phyloP scores from a whole-genome alignment of 2,113 vertebrate species.

The Myiozetetes cayanensis region DNA sequence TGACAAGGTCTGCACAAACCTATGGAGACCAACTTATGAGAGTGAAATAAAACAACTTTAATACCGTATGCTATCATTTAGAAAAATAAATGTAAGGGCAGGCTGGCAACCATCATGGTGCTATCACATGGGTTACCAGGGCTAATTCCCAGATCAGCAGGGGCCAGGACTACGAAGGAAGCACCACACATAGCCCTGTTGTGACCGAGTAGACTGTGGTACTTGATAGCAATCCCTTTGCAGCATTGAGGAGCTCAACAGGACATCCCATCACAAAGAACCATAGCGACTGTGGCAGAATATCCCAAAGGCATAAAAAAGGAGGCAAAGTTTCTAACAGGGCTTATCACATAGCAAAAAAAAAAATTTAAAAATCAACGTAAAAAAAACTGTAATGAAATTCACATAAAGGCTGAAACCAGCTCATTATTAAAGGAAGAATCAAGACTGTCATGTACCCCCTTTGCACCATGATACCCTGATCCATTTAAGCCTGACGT shows the following conservation, averaged over 20 bases:
- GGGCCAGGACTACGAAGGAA: not conserved
- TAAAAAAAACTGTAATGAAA: not conserved
- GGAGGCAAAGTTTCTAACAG: not conserved
- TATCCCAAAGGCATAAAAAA: not conserved
- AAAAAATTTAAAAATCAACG: not conserved
- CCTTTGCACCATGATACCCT: not conserved
- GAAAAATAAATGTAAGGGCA: not conserved
- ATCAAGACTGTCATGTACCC: not conserved
- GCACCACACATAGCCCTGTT: not conserved
- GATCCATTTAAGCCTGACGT: not conserved
- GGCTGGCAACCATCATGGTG: not conserved
- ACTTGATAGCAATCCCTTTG: not conserved
- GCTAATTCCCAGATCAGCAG: not conserved
- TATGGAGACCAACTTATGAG: not conserved
- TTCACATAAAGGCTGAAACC: not conserved
- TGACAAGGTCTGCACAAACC: not conserved
- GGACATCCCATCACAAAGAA: not conserved
- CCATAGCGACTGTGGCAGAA: not conserved
- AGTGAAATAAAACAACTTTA: not conserved
- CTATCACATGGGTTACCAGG: not conserved
- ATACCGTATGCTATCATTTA: not conserved
- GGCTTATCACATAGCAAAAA: not conserved
- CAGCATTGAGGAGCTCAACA: not conserved
- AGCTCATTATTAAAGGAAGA: not conserved
- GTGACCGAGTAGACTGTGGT: accelerated